These are phyloP conservation scores for Nudaria mundana DNA, from an alignment of 2,888 invertebrate species.

Conservation along the genomic window DNA sequence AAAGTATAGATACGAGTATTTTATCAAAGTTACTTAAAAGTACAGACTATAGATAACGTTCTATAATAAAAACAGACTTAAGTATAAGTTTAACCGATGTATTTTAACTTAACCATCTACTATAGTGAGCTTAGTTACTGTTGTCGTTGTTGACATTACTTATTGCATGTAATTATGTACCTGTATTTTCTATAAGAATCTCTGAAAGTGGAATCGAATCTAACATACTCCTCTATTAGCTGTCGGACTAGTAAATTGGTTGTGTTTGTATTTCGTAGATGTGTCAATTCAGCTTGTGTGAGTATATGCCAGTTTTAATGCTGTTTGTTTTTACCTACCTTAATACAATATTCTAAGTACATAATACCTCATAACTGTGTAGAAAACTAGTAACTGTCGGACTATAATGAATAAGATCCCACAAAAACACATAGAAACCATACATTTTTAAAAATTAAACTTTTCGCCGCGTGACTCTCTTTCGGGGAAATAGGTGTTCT, in stretches of 20 bases:
- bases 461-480: no score
- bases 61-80: background rate
- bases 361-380: no score
- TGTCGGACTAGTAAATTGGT: slow-evolving; percentile 46
- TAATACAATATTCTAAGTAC: no score
- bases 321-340: slow-evolving; percentile 41
- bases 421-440: no score
- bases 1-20: slow-evolving; percentile 1
- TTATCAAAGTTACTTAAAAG: no score
- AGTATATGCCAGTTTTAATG: slow-evolving; percentile 63
- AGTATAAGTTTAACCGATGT: no score
- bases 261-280: slow-evolving; percentile 62
- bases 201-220: slow-evolving; percentile 44
- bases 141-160: slow-evolving; percentile 13
- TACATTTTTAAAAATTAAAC: no score
- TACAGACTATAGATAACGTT: no score
- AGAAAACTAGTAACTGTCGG: no score
- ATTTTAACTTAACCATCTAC: no score
- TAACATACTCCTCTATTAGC: slow-evolving; percentile 33
- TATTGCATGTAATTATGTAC: slow-evolving; percentile 38
- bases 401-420: no score
- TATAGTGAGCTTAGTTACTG: slow-evolving; percentile 17
- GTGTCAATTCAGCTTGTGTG: slow-evolving; percentile 66
- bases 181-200: slow-evolving; percentile 36
- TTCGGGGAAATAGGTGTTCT: no score